These are phyloP conservation scores for Geococcyx californianus DNA, from an alignment of 2,113 vertebrate genomes.

Conservation along the genomic window DNA sequence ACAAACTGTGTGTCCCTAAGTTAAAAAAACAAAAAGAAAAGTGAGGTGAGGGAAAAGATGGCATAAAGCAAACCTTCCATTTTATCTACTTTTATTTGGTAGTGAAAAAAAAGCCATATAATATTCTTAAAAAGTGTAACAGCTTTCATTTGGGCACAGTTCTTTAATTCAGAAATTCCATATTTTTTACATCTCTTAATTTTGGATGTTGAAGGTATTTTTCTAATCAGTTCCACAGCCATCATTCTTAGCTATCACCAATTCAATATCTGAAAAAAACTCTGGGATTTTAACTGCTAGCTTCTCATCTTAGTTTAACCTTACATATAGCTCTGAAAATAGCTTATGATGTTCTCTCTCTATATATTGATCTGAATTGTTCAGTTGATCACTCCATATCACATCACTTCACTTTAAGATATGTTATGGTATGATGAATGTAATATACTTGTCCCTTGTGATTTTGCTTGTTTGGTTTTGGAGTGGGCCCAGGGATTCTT, in stretches of 20 bases:
- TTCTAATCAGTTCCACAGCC: background rate
- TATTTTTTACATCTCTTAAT: background rate
- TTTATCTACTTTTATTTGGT: background rate
- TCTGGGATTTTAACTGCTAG: background rate
- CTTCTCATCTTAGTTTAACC: background rate
- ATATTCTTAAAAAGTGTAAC: background rate
- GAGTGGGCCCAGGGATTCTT: background rate
- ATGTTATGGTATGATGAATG: background rate
- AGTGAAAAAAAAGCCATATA: fast-evolving
- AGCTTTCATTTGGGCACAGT: background rate
- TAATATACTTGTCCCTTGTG: background rate
- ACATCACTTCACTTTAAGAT: background rate
- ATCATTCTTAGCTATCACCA: background rate
- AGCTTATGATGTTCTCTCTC: background rate
- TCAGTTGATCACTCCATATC: background rate
- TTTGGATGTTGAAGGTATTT: background rate
- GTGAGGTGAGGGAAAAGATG: fast-evolving
- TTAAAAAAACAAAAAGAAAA: background rate
- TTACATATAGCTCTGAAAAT: background rate
- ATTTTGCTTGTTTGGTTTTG: background rate
- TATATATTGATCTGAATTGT: background rate
- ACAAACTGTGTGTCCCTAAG: background rate
- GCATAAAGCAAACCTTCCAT: background rate
- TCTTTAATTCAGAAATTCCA: background rate
- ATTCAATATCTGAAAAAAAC: background rate